Conservation (phyloP, 1,140 invertebrate genomes). For the Drosophila orena region DNA sequence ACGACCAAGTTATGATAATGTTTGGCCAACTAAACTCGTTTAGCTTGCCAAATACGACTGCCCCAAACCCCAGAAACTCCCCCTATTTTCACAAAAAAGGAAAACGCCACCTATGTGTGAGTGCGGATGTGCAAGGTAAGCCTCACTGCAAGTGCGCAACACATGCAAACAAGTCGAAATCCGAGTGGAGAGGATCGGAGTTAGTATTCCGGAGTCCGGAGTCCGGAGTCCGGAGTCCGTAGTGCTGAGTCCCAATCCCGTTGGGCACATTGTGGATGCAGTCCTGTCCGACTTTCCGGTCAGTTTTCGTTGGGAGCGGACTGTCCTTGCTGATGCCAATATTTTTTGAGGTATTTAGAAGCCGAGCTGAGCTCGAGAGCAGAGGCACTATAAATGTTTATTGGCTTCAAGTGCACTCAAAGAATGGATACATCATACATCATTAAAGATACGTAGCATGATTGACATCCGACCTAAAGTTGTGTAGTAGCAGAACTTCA, state of each 20-base stretch:
- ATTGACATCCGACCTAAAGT: too few relatives aligned
- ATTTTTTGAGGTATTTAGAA: constrained; percentile 73
- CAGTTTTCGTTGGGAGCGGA: constrained; percentile 31
- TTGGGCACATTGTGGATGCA: constrained; percentile 60
- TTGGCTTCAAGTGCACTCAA: constrained; percentile 15
- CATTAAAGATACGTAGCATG: not conserved
- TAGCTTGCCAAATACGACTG: constrained; percentile 64
- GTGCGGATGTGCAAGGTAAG: constrained; percentile 61
- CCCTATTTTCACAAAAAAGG: constrained; percentile 2
- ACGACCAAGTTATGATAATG: constrained; percentile 82
- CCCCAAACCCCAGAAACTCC: not conserved
- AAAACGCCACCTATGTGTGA: constrained; percentile 12
- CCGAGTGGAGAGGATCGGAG: constrained; percentile 16
- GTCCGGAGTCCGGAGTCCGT: not conserved
- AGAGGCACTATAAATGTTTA: constrained; percentile 56
- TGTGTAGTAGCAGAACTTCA: too few relatives aligned
- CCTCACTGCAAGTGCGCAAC: constrained; percentile 60
- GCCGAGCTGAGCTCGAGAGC: constrained; percentile 34
- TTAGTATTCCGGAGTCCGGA: not conserved
- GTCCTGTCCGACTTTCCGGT: constrained; percentile 34
- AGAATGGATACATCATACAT: not conserved
- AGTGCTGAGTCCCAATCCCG: constrained; percentile 4
- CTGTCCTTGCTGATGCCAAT: constrained; percentile 59
- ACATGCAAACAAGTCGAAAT: constrained; percentile 64
- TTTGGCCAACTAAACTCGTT: constrained; percentile 82